phyloP scores from a whole-genome alignment of 2,797 vertebrate species.

The Chelonia mydas region DNA sequence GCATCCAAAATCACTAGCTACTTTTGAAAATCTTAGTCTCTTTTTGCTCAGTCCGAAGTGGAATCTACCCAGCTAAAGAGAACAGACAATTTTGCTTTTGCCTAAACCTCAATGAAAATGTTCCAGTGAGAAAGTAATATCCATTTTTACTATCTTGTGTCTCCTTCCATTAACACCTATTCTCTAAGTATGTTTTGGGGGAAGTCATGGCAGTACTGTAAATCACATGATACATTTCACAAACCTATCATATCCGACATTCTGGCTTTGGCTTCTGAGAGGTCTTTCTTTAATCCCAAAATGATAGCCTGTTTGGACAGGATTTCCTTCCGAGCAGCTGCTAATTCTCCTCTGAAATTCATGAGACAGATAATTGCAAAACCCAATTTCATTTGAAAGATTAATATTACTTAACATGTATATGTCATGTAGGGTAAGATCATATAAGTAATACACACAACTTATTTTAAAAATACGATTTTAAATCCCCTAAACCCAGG shows the following conservation, averaged over 20 bases:
- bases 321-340: slow-evolving; percentile 62
- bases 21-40: not conserved
- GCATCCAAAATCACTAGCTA: not conserved
- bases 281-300: slow-evolving; percentile 73
- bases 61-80: not conserved
- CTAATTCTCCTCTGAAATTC: slow-evolving; percentile 75
- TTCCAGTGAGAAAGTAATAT: not conserved
- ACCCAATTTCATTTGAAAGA: rapidly evolving
- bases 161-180: not conserved
- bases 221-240: not conserved
- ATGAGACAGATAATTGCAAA: not conserved
- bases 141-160: not conserved
- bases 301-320: slow-evolving; percentile 79
- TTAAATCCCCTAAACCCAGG: not conserved
- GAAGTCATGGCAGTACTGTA: not conserved
- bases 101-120: not conserved
- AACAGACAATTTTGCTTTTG: rapidly evolving
- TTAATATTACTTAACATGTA: rapidly evolving
- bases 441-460: rapidly evolving
- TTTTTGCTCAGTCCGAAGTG: not conserved
- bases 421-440: not conserved
- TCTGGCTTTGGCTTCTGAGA: slow-evolving; percentile 75
- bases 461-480: rapidly evolving
- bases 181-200: rapidly evolving
- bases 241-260: slow-evolving; percentile 85